Percentiles rank a stretch among this genome's conserved stretches.
Conservation (phyloP, 1,140 invertebrate genomes). For the Papilio polytes region DNA sequence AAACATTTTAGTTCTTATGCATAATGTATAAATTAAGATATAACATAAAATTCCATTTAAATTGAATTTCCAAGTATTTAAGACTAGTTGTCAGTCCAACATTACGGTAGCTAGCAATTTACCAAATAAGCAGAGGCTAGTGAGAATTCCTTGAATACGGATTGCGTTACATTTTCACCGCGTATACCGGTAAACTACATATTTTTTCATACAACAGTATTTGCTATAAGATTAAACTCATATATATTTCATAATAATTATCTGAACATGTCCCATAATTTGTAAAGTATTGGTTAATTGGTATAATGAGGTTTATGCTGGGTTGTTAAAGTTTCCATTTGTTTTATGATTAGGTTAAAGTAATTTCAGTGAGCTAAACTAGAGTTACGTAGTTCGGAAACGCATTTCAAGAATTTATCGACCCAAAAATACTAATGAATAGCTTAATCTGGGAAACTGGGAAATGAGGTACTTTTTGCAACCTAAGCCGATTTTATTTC, state of each 20-base stretch:
- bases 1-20: neutral
- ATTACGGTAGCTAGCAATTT: constrained; percentile 8
- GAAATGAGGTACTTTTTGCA: neutral
- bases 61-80: constrained; percentile 9
- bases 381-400: no score
- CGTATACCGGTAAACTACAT: neutral
- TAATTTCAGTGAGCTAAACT: no score
- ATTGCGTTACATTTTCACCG: neutral
- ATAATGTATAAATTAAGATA: neutral
- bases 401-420: no score
- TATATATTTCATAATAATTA: neutral
- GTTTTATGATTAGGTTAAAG: no score
- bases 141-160: constrained; percentile 10
- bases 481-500: neutral
- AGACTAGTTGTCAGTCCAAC: neutral
- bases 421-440: no score
- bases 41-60: constrained; percentile 2
- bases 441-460: no score
- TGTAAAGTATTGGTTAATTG: no score
- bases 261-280: neutral
- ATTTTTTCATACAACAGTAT: neutral
- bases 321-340: no score
- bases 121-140: constrained; percentile 25
- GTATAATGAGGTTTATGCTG: neutral
- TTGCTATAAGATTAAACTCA: neutral